Evolutionary conservation across 2,797 vertebrate genomes (phyloP).

Genomic region (Anabas testudineus): DNA sequence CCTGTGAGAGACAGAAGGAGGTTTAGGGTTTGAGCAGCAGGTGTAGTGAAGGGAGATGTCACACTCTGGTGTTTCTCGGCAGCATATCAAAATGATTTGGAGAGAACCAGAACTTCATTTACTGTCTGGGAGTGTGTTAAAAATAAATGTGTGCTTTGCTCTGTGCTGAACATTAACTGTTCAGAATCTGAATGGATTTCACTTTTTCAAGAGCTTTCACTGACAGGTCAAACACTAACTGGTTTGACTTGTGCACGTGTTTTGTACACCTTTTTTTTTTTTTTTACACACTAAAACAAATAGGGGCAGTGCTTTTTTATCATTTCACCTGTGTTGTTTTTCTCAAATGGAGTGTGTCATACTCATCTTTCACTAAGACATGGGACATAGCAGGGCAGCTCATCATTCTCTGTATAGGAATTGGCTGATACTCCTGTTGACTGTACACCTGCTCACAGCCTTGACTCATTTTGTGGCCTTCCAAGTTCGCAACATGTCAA

Average conservation of each 20-base stretch:
- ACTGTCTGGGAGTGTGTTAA: slow-evolving; percentile 20
- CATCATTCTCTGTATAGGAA: slow-evolving; percentile 10
- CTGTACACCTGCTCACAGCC: slow-evolving; percentile 59
- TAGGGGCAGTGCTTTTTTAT: not conserved
- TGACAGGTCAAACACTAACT: not conserved
- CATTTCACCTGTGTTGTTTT: slow-evolving; percentile 12
- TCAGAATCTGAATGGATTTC: not conserved
- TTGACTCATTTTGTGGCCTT: slow-evolving; percentile 48
- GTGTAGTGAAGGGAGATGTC: slow-evolving; percentile 42
- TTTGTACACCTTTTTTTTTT: not conserved
- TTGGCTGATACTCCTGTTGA: slow-evolving; percentile 57
- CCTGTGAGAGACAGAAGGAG: slow-evolving; percentile 21
- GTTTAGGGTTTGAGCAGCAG: slow-evolving; percentile 43
- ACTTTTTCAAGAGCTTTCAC: slow-evolving; percentile 12
- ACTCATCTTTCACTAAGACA: slow-evolving; percentile 18
- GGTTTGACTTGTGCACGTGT: not conserved
- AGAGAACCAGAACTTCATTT: slow-evolving; percentile 23
- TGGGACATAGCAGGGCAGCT: slow-evolving; percentile 36
- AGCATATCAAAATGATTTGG: slow-evolving; percentile 32
- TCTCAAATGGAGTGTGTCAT: slow-evolving; percentile 12
- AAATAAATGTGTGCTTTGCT: slow-evolving; percentile 14
- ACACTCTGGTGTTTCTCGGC: slow-evolving; percentile 14
- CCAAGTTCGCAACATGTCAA: slow-evolving; percentile 38
- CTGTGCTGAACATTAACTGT: not conserved
- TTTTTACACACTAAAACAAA: slow-evolving; percentile 36